These are phyloP conservation scores for Mohoua ochrocephala DNA, from an alignment of 2,113 vertebrate species.

Conservation along the genomic window DNA sequence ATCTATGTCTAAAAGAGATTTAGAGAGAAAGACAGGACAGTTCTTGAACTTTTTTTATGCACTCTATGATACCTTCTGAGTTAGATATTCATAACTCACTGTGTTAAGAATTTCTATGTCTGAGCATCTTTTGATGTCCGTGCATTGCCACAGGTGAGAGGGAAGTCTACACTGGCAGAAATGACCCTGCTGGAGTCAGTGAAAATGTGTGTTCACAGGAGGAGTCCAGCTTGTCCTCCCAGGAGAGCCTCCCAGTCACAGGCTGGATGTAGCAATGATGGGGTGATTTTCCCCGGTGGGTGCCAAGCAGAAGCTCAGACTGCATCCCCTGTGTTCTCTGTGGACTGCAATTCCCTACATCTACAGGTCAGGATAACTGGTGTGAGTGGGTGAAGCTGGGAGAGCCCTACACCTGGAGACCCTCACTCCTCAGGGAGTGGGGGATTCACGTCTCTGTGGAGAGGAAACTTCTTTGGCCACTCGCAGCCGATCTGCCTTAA, in stretches of 20 bases:
- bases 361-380: not conserved
- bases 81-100: not conserved
- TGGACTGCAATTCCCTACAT: not conserved
- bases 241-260: too few species aligned
- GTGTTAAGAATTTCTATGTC: not conserved
- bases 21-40: not conserved
- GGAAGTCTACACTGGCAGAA: not conserved
- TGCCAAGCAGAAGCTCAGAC: not conserved
- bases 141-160: not conserved
- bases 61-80: not conserved
- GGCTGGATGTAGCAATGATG: not conserved
- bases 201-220: accelerated
- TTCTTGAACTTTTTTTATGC: not conserved
- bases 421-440: not conserved
- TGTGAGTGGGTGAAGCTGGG: not conserved
- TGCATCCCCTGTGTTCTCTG: not conserved
- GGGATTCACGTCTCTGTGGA: not conserved
- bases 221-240: not conserved
- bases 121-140: not conserved
- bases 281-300: not conserved
- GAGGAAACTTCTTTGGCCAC: conserved; percentile 21
- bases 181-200: not conserved
- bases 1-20: not conserved
- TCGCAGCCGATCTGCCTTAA: not conserved
- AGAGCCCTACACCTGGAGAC: not conserved